A percentile compares a stretch with the other conserved stretches of the same genome.
Evolutionary conservation across 2,888 invertebrate genomes (phyloP).

Genomic region (Caenorhabditis doughertyi): DNA sequence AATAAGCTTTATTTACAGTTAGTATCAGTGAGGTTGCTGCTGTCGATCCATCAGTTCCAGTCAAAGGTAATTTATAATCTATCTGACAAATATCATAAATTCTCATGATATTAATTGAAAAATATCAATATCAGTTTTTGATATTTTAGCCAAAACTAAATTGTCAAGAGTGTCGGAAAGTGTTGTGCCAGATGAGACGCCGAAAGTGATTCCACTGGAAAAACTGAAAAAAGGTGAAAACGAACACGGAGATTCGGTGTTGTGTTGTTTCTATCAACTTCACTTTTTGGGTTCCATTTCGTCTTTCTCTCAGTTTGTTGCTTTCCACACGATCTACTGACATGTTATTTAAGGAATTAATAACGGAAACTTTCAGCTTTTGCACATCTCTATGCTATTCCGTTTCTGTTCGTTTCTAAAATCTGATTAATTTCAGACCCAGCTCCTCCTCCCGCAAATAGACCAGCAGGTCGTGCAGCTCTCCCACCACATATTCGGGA

Average conservation of each 20-base stretch:
- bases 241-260: conserved; percentile 14
- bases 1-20: conserved; percentile 63
- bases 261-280: conserved; percentile 43
- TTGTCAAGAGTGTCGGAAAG: conserved; percentile 55
- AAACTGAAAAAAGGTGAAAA: conserved; percentile 70
- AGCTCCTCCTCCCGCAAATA: conserved; percentile 49
- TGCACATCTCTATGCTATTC: conserved; percentile 28
- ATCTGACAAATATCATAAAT: no score
- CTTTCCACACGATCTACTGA: no score
- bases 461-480: conserved; percentile 70
- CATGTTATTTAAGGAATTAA: not conserved
- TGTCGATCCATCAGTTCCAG: conserved; percentile 40
- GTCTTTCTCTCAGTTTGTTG: conserved; percentile 23
- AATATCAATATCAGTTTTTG: no score
- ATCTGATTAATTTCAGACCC: conserved; percentile 21
- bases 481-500: conserved; percentile 81
- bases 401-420: not conserved
- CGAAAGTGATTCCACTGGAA: conserved; percentile 68
- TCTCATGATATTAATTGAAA: no score
- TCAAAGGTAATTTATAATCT: conserved; percentile 45
- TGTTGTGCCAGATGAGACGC: conserved; percentile 43
- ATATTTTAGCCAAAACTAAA: conserved; percentile 62
- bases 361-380: conserved; percentile 17
- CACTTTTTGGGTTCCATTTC: conserved; percentile 28
- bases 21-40: conserved; percentile 73